Evolutionary conservation across 2,888 invertebrate species (phyloP), one percentile per base, ranked within the genome.

Genomic region (Meganola albula): DNA sequence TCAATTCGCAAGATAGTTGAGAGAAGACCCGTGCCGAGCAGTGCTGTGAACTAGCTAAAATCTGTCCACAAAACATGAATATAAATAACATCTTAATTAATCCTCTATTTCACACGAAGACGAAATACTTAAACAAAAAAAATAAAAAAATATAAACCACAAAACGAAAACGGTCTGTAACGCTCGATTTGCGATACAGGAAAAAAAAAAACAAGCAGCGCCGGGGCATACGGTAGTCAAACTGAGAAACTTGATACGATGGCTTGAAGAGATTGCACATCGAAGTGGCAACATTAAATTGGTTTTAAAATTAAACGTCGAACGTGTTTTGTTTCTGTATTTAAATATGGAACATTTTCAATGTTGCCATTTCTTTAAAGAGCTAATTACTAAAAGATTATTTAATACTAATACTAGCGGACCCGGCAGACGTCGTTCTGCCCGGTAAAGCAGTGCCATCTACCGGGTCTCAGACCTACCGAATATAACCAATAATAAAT

Each of bases 221-320:
- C 53, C 63, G 47, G 59, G 54, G 58, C 61, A 49, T 61, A 78
- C 80, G 73, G 80, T 82, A 80, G 80, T 80, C 55, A 58, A 65
- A 67, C 65, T 38, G 44, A 44, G 78, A 54, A 78, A 80, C 76
- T 59, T 55, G 79, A 82, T 77, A 78, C 63, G 67, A 71, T 70
- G 46, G 49, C 45, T 64, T 62, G 51, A 35, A 66, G 48, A 55
- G 77, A 75, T 69, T 77, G 53, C 41, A 76, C 73, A 71, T 58
- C 63, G 27, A 46, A 53, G 49, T 56, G 45, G 48, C 48, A 47
- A 40, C 16, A 44, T 40, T 42, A 51, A 53, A 53, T 53, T 53
- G 53, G 32, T 51, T 53, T 58, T 56, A 49, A 57, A 55, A 53
- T 44, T 48, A 32, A 48, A 47, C 31, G 40, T n/a, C n/a, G n/a